phyloP scores from a whole-genome alignment of 1,140 invertebrate species.

The Lucilia sericata region DNA sequence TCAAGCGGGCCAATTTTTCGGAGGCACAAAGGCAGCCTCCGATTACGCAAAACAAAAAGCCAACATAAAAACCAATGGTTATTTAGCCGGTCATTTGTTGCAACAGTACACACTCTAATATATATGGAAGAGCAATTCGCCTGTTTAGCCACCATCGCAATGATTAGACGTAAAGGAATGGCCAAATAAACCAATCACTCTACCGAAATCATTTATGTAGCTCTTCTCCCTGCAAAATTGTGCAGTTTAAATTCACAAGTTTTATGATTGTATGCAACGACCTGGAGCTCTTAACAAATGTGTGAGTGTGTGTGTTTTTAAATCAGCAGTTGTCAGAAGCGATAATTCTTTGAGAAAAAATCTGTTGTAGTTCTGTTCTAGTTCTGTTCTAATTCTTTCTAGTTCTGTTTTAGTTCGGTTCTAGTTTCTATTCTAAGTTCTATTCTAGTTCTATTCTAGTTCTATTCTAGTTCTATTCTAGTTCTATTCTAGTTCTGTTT shows the following conservation, averaged over 20 bases:
- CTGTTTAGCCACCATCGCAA: neutral
- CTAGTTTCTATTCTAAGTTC: too few species aligned
- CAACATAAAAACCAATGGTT: neutral
- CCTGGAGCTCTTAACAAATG: neutral
- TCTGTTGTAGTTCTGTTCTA: neutral
- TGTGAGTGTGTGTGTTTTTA: neutral
- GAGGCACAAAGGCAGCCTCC: neutral
- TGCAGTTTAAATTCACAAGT: neutral
- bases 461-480: too few species aligned
- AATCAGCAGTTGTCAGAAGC: neutral
- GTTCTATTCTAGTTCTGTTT: too few species aligned
- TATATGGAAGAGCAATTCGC: neutral
- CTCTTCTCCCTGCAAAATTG: neutral
- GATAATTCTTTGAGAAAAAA: too few species aligned
- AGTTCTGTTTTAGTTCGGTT: too few species aligned
- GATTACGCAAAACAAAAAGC: slow-evolving; percentile 4
- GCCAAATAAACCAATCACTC: slow-evolving; percentile 20
- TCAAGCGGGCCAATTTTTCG: slow-evolving; percentile 37
- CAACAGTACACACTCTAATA: neutral
- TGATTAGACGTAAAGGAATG: slow-evolving; percentile 1
- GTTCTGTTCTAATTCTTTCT: too few species aligned
- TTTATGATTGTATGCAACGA: neutral
- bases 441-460: too few species aligned
- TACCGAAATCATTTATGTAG: neutral
- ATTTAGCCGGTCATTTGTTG: slow-evolving; percentile 23